Conservation (phyloP, 2,113 vertebrate species). For the Stegastes partitus region DNA sequence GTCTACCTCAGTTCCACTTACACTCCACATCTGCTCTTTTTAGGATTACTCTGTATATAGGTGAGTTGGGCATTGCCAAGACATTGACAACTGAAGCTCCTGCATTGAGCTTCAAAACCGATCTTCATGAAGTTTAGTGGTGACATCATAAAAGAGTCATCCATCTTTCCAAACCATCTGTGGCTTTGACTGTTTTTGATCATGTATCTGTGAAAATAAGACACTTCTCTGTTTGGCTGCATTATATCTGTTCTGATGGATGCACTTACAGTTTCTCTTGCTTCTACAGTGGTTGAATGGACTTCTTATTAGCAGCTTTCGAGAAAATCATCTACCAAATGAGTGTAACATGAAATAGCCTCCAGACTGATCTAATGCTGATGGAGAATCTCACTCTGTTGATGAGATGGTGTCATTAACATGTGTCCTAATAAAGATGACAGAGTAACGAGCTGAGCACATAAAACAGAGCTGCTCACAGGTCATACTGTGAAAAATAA, state of each 20-base stretch:
- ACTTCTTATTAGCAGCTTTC: neutral
- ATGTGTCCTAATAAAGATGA: slow-evolving; percentile 4
- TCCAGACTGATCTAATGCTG: neutral
- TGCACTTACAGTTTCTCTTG: neutral
- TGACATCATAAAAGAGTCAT: too few relatives aligned
- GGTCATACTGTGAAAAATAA: slow-evolving; percentile 20
- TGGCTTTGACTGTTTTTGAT: too few relatives aligned
- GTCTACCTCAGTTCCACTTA: too few relatives aligned
- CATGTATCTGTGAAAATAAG: too few relatives aligned
- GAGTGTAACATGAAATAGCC: neutral
- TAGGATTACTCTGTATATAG: too few relatives aligned
- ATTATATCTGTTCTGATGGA: neutral
- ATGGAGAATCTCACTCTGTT: neutral
- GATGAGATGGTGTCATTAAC: slow-evolving; percentile 9
- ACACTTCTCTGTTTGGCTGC: too few relatives aligned
- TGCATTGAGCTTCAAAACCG: too few relatives aligned
- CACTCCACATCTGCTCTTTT: too few relatives aligned
- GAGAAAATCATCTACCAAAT: neutral
- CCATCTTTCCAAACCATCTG: too few relatives aligned
- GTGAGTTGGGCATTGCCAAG: too few relatives aligned
- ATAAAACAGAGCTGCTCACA: slow-evolving; percentile 21
- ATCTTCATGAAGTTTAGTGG: too few relatives aligned
- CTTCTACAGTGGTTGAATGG: neutral
- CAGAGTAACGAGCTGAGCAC: slow-evolving; percentile 14
- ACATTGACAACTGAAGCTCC: too few relatives aligned